Conservation (phyloP, 2,888 invertebrate species). For the Netelia fuscicornis region DNA sequence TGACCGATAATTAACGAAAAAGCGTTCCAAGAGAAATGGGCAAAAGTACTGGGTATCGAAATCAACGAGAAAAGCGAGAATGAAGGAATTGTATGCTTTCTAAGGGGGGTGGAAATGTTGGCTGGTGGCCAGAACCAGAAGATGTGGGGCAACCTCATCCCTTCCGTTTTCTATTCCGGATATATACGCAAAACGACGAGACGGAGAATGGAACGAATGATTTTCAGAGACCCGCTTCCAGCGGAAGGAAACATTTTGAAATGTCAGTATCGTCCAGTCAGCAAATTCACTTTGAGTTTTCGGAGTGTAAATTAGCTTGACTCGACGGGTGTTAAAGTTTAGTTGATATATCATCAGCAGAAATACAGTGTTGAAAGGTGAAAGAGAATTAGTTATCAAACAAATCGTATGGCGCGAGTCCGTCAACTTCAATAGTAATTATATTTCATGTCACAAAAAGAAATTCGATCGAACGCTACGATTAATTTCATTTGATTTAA, state of each 20-base stretch:
- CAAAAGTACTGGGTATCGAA: conserved; percentile 20
- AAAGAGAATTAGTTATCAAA: conserved; percentile 5
- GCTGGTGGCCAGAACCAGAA: conserved; percentile 40
- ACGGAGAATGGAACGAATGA: conserved; percentile 25
- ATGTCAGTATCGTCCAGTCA: not conserved
- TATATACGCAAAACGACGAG: conserved; percentile 2
- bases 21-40: conserved; percentile 21
- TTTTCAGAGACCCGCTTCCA: not conserved
- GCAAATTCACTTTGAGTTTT: not conserved
- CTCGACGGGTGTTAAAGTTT: conserved; percentile 15
- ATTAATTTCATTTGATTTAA: not conserved
- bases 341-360: not conserved
- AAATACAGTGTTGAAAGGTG: not conserved
- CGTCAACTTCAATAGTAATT: not conserved
- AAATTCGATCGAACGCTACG: conserved; percentile 13
- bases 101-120: conserved; percentile 39
- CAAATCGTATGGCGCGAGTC: not conserved
- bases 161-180: conserved; percentile 9
- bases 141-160: conserved; percentile 53
- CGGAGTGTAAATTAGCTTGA: not conserved
- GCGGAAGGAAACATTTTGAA: conserved; percentile 36
- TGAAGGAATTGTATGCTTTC: conserved; percentile 22
- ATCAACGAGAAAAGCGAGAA: conserved; percentile 39
- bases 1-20: conserved; percentile 51
- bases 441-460: conserved; percentile 6